A percentile compares a stretch with the other conserved stretches of the same genome.
phyloP scores from a whole-genome alignment of 2,888 invertebrate genomes.

The Monoplex corrugatus region DNA sequence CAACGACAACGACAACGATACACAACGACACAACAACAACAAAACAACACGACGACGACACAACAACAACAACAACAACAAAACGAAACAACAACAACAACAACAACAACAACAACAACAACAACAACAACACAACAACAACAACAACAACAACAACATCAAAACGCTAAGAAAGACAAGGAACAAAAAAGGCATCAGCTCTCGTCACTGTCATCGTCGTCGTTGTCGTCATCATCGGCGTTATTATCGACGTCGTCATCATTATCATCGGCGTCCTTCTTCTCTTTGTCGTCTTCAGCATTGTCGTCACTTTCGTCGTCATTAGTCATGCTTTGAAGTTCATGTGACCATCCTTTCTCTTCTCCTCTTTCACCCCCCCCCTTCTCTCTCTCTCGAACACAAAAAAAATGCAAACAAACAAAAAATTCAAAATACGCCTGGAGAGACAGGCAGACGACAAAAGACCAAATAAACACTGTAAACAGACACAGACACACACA shows the following conservation, averaged over 20 bases:
- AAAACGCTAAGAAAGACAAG: no score
- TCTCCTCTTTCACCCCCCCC: neutral
- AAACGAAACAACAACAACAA: no score
- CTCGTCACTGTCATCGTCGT: conserved; percentile 45
- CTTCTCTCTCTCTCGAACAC: neutral
- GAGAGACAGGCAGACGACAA: no score
- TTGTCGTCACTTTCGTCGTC: neutral
- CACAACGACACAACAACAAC: no score
- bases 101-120: no score
- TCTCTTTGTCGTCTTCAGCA: conserved; percentile 29
- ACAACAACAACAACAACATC: no score
- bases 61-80: no score
- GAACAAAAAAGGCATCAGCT: no score
- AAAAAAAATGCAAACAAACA: neutral
- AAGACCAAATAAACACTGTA: neutral
- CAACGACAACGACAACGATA: no score
- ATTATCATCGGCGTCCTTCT: conserved; percentile 36
- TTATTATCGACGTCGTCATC: conserved; percentile 42
- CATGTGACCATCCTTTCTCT: neutral
- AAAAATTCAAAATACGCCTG: no score
- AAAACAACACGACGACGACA: no score
- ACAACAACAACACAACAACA: no score
- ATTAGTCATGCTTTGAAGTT: neutral
- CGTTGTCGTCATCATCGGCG: conserved; percentile 44
- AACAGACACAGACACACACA: neutral